phyloP scores from a whole-genome alignment of 2,113 vertebrate genomes.

The Pipa parva region DNA sequence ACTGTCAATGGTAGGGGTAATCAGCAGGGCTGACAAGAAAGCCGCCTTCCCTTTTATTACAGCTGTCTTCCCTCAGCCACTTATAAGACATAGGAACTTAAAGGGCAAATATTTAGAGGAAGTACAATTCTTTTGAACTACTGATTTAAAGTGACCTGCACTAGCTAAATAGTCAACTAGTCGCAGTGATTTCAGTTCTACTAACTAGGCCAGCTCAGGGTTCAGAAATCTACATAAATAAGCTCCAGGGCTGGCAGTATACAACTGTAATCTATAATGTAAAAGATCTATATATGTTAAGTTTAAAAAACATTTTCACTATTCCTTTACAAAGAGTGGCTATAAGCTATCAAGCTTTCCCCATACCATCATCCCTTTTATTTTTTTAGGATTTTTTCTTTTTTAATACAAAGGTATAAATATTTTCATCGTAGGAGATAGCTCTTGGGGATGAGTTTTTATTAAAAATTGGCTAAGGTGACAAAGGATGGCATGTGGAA shows the following conservation, averaged over 20 bases:
- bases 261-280: no score
- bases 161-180: no score
- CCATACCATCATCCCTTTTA: constrained; percentile 7
- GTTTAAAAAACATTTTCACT: no score
- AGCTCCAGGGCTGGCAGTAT: no score
- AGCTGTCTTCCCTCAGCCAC: constrained; percentile 27
- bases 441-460: constrained; percentile 42
- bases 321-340: constrained; percentile 6
- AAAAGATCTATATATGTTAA: no score
- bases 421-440: constrained; percentile 35
- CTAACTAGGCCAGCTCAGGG: no score
- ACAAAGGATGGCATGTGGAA: constrained; percentile 38
- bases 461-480: constrained; percentile 40
- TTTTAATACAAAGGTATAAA: constrained; percentile 35
- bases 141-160: no score
- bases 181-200: no score
- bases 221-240: no score
- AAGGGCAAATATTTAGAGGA: constrained; percentile 24
- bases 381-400: constrained; percentile 19
- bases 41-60: constrained; percentile 22
- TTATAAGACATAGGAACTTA: constrained; percentile 28
- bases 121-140: no score
- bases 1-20: constrained; percentile 36
- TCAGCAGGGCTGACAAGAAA: constrained; percentile 23
- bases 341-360: neutral